Evolutionary conservation across 2,888 invertebrate genomes (phyloP), one percentile per base, ranked within the genome.

Genomic region (Gymnosoma rotundatum): DNA sequence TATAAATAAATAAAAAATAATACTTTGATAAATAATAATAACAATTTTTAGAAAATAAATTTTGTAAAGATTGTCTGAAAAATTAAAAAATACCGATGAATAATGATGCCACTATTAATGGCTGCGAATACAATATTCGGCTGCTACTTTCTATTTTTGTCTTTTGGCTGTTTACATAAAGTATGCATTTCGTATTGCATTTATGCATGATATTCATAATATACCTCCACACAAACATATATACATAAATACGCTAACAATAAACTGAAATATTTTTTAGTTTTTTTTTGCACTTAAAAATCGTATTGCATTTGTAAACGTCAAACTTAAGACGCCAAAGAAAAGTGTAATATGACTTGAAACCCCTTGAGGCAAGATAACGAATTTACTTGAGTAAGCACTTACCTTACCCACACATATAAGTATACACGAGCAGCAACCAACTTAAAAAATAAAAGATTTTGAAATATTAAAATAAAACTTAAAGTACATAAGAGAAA

Each of bases 271-370:
- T 14, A 54, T 54, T 20, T 52, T 21, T 38, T 38, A 20, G 16
- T n/a, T n/a, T n/a, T 61, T 9, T 36, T 36, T 73, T 38, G 64
- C 64, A 79, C 66, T 78, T 50, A 20, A 12, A 66, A 18, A 50
- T 25, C 72, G 64, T 78, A 64, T 78, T 70, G 64, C 70, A 78
- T 72, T 54, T 56, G 64, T 64, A 72, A 78, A 66, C 79, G 66
- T 73, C 50, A 48, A 73, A 45, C 45, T 45, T 32, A 56, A 56
- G 61, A 70, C 20, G 60, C 36, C 8, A 66, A 58, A 61, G 50
- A 61, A 73, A 69, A 64, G 14, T 25, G 42, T 4, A 50, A 48
- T 63, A 70, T 78, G 78, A 66, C 72, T 72, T 69, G 64, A 72
- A 79, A 72, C 48, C 72, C 63, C 79, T 56, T 18, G 20, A 66